Evolutionary conservation across 2,113 vertebrate genomes (phyloP).

Genomic region (Tachuris rubrigastra): DNA sequence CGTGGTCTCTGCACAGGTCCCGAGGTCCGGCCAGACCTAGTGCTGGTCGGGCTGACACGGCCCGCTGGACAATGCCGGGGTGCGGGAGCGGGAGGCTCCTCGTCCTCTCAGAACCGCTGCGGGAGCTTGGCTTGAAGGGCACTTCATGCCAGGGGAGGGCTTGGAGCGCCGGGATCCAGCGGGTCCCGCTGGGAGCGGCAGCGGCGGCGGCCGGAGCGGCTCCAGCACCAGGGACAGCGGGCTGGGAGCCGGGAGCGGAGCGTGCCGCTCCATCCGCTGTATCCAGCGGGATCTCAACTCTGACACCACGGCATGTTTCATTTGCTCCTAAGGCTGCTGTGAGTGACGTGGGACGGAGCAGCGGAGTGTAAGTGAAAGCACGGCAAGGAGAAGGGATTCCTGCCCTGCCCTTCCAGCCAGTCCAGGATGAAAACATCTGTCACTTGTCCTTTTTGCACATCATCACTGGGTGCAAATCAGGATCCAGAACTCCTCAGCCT

Average conservation of each 20-base stretch:
- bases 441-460: not conserved
- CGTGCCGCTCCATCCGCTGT: not conserved
- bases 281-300: fast-evolving
- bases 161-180: not conserved
- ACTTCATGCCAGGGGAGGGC: not conserved
- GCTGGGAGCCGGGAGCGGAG: not conserved
- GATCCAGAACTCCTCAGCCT: not conserved
- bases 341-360: slow-evolving; percentile 13
- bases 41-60: not conserved
- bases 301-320: not conserved
- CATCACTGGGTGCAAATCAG: not conserved
- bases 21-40: not conserved
- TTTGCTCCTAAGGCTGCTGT: slow-evolving; percentile 17
- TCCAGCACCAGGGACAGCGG: slow-evolving; percentile 29
- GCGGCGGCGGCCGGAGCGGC: not conserved
- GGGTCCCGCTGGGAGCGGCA: not conserved
- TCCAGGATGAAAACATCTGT: not conserved
- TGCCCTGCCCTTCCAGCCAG: slow-evolving; percentile 35
- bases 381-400: not conserved
- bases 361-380: slow-evolving; percentile 19
- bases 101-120: not conserved
- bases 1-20: not conserved
- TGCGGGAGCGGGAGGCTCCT: fast-evolving
- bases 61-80: fast-evolving
- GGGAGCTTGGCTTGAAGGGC: not conserved